Evolutionary conservation across 1,140 invertebrate species (phyloP).

Genomic region (Drosophila rhopaloa): DNA sequence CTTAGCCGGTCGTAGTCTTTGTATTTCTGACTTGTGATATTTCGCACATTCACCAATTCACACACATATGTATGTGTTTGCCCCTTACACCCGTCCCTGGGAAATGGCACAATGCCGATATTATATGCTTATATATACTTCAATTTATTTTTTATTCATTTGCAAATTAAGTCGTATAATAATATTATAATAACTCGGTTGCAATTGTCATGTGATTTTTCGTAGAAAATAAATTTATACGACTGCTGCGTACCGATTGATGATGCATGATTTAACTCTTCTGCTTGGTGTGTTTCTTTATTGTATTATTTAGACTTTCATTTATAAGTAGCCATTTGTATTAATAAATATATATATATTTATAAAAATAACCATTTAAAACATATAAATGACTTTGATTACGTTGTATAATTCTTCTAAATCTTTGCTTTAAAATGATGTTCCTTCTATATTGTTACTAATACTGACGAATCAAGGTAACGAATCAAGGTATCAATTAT

Average conservation of each 20-base stretch:
- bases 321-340: too few species aligned
- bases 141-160: conserved; percentile 77
- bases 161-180: conserved; percentile 59
- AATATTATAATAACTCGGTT: conserved; percentile 39
- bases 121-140: conserved; percentile 56
- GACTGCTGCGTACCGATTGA: conserved; percentile 11
- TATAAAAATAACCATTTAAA: too few species aligned
- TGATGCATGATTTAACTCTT: background rate
- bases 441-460: too few species aligned
- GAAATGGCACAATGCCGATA: conserved; percentile 66
- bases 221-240: conserved; percentile 8
- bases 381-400: background rate
- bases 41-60: conserved; percentile 62
- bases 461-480: too few species aligned
- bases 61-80: background rate
- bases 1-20: conserved; percentile 17
- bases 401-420: background rate
- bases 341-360: too few species aligned
- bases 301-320: too few species aligned
- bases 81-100: conserved; percentile 17
- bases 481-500: too few species aligned
- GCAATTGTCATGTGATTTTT: conserved; percentile 74
- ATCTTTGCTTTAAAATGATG: too few species aligned
- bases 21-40: conserved; percentile 59
- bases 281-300: too few species aligned